phyloP scores from a whole-genome alignment of 1,140 invertebrate genomes.

The Leptonema lineaticorne region DNA sequence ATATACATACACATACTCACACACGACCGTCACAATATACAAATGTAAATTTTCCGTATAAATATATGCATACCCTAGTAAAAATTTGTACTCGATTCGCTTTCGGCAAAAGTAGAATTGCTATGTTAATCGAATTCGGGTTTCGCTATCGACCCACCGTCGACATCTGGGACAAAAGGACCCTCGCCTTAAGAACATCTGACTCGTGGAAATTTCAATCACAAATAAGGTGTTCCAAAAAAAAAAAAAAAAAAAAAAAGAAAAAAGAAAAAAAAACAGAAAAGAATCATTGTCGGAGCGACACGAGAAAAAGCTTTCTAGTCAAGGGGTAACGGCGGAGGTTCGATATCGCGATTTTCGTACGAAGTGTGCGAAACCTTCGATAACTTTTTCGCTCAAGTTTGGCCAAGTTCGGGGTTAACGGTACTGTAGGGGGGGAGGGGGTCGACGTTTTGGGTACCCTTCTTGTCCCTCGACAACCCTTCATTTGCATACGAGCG shows the following conservation, averaged over 20 bases:
- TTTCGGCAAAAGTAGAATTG: background rate
- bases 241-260: too few species aligned
- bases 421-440: too few species aligned
- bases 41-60: too few species aligned
- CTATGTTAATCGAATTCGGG: background rate
- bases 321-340: too few species aligned
- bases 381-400: conserved; percentile 24
- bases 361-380: background rate
- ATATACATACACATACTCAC: too few species aligned
- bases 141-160: background rate
- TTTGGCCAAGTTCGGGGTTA: conserved; percentile 22
- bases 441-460: conserved; percentile 5
- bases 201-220: conserved; percentile 17
- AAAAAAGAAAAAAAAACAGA: too few species aligned
- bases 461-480: conserved; percentile 32
- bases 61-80: too few species aligned
- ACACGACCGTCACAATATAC: too few species aligned
- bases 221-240: conserved; percentile 2
- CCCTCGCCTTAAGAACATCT: background rate
- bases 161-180: background rate
- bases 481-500: conserved; percentile 39
- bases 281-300: conserved; percentile 33
- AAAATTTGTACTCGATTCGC: too few species aligned
- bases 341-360: conserved; percentile 1
- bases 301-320: too few species aligned